These are phyloP conservation scores for Megalopta genalis DNA, from an alignment of 1,140 invertebrate genomes.

Conservation along the genomic window DNA sequence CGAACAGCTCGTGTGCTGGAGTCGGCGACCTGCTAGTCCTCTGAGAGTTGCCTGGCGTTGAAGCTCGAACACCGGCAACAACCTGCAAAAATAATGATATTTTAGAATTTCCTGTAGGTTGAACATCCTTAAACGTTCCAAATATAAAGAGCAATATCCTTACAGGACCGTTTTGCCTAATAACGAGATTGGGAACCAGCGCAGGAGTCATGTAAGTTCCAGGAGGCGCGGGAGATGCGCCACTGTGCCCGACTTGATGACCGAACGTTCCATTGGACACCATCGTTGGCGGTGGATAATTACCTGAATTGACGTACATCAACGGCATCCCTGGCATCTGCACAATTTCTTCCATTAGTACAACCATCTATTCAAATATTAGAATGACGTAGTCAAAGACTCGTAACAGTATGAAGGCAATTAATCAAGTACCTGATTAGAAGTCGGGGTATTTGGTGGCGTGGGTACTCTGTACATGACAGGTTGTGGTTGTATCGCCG, in stretches of 20 bases:
- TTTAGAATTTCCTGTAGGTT: no score
- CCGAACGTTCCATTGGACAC: constrained; percentile 72
- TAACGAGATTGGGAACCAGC: constrained; percentile 76
- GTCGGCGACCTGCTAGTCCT: constrained; percentile 76
- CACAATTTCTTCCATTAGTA: neutral
- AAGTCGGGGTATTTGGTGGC: constrained; percentile 76
- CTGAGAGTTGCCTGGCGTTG: constrained; percentile 75
- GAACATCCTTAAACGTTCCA: neutral
- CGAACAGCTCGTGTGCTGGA: constrained; percentile 74
- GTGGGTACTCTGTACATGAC: constrained; percentile 78
- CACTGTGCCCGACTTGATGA: constrained; percentile 72
- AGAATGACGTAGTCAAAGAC: no score
- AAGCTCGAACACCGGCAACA: constrained; percentile 71
- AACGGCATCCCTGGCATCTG: constrained; percentile 76
- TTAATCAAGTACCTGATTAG: constrained; percentile 68
- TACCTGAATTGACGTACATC: constrained; percentile 78
- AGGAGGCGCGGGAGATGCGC: constrained; percentile 69
- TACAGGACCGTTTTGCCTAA: constrained; percentile 77
- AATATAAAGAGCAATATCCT: neutral
- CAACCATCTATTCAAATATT: no score
- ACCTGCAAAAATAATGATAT: constrained; percentile 55
- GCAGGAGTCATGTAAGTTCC: constrained; percentile 74
- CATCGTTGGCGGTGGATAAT: constrained; percentile 73
- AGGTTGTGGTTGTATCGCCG: constrained; percentile 72
- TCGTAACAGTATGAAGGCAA: neutral